Evolutionary conservation across 2,797 vertebrate species (phyloP).

Genomic region (Tauraco hartlaubi): DNA sequence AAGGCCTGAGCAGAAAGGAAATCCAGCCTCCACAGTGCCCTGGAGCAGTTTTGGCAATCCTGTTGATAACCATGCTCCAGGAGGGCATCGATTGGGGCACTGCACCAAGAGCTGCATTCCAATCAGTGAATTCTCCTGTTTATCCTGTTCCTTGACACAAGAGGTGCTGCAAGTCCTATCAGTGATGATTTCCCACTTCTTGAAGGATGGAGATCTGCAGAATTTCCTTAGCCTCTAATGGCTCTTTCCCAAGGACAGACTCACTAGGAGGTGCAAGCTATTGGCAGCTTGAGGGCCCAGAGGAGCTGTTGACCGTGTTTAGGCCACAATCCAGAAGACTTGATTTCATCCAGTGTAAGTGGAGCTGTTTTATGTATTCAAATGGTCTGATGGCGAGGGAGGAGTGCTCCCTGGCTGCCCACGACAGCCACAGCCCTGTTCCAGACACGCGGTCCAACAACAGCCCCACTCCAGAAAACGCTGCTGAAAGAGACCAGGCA

Average conservation of each 20-base stretch:
- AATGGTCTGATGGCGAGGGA: conserved; percentile 51
- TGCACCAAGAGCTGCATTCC: neutral
- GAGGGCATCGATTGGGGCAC: neutral
- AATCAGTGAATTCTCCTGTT: neutral
- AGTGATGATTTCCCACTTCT: conserved; percentile 15
- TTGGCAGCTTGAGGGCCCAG: conserved; percentile 69
- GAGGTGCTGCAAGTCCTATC: conserved; percentile 14
- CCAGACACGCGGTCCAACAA: neutral
- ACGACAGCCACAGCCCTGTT: neutral
- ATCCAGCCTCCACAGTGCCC: neutral
- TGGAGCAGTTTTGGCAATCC: neutral
- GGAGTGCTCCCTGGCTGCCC: conserved; percentile 60
- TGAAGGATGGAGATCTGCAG: conserved; percentile 43
- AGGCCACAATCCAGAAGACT: conserved; percentile 62
- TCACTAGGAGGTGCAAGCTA: conserved; percentile 67
- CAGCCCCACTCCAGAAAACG: neutral
- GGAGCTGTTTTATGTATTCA: conserved; percentile 68
- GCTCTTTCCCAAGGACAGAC: conserved; percentile 73
- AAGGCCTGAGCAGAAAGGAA: neutral
- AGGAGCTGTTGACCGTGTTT: conserved; percentile 73
- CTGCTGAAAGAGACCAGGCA: neutral
- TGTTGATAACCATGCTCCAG: neutral
- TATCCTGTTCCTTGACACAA: neutral
- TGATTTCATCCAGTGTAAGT: conserved; percentile 63
- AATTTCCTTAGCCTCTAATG: conserved; percentile 63